Evolutionary conservation across 2,797 vertebrate species (phyloP).

Genomic region (Chelon auratus): DNA sequence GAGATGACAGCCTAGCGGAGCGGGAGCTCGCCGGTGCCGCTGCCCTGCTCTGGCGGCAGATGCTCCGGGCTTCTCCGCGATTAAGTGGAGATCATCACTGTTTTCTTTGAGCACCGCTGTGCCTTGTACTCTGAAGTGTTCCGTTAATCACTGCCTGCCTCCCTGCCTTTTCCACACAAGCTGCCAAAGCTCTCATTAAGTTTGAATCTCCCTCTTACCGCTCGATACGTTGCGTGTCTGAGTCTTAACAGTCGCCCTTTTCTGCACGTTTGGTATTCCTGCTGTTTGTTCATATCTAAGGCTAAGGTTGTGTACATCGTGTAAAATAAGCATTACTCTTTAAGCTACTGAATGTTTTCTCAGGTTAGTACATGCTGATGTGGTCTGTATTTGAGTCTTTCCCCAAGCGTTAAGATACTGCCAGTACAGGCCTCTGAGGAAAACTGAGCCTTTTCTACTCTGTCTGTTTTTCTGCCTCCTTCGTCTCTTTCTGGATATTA

Average conservation of each 20-base stretch:
- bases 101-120: slow-evolving; percentile 99
- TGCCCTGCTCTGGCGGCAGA: slow-evolving; percentile 97
- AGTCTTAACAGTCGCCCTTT: slow-evolving; percentile 58
- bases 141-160: slow-evolving; percentile 99
- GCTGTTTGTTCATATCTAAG: slow-evolving; percentile 53
- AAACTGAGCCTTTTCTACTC: slow-evolving; percentile 49
- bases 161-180: slow-evolving; percentile 90
- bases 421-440: slow-evolving; percentile 40
- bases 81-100: slow-evolving; percentile 99
- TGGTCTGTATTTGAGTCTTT: slow-evolving; percentile 48
- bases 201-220: slow-evolving; percentile 88
- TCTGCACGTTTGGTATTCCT: slow-evolving; percentile 64
- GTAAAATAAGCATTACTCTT: slow-evolving; percentile 48
- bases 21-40: slow-evolving; percentile 94
- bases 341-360: slow-evolving; percentile 45
- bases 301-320: slow-evolving; percentile 41
- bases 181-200: slow-evolving; percentile 99
- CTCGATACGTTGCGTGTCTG: slow-evolving; percentile 63
- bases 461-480: slow-evolving; percentile 56
- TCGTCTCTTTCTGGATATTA: slow-evolving; percentile 67
- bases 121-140: slow-evolving; percentile 99
- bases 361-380: slow-evolving; percentile 29
- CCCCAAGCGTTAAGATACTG: slow-evolving; percentile 46
- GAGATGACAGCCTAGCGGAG: slow-evolving; percentile 99
- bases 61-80: slow-evolving; percentile 99